These are phyloP conservation scores for Apolygus lucorum DNA, from an alignment of 1,140 invertebrate species.

Conservation along the genomic window DNA sequence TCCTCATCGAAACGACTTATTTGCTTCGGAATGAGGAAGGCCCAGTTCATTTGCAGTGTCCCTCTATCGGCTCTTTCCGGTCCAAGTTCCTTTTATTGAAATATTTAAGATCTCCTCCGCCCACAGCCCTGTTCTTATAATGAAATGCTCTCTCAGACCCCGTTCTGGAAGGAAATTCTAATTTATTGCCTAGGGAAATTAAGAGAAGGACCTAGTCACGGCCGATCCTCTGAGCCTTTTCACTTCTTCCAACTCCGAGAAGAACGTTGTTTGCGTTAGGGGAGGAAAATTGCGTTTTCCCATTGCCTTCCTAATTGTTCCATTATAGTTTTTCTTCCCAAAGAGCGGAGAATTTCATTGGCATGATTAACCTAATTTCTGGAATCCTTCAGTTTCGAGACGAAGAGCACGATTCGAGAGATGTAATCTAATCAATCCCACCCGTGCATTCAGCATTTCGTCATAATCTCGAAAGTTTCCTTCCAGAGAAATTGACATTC, in stretches of 20 bases:
- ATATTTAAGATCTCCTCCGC: background rate
- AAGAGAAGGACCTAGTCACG: background rate
- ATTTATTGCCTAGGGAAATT: constrained; percentile 14
- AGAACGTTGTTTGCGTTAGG: background rate
- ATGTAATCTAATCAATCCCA: too few relatives aligned
- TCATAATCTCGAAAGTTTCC: too few relatives aligned
- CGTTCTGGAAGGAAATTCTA: background rate
- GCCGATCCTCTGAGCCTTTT: background rate
- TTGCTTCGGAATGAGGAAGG: background rate
- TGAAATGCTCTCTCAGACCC: constrained; percentile 1
- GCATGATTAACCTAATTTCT: too few relatives aligned
- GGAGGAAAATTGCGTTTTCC: background rate
- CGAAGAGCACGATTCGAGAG: too few relatives aligned
- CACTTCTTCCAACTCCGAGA: background rate
- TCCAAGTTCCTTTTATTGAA: constrained; percentile 11
- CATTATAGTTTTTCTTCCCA: background rate
- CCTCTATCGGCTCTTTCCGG: background rate
- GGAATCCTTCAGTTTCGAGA: too few relatives aligned
- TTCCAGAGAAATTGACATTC: too few relatives aligned
- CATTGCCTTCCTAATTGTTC: background rate
- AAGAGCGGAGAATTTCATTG: too few relatives aligned
- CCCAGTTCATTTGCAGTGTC: background rate
- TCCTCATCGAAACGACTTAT: background rate
- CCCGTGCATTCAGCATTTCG: too few relatives aligned
- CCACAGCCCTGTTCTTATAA: background rate